Base-by-base conservation (phyloP, 2,797 vertebrate genomes). In the Peromyscus nudipes region DNA sequence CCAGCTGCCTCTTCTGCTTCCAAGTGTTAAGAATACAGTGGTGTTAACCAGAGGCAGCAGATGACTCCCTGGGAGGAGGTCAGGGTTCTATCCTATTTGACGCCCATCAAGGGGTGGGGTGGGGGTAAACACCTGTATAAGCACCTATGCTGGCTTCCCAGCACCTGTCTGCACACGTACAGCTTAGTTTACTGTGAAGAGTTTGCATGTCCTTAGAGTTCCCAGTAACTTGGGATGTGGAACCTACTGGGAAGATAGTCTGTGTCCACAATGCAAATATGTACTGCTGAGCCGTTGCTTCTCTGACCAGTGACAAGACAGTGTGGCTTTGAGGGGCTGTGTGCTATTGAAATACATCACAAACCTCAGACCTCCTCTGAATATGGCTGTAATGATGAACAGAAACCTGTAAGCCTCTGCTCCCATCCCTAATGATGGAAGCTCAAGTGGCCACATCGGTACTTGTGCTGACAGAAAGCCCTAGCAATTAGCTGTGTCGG, bases 131-230 rank as follows among this genome's bases (percentile, higher is more conserved):
- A 2, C n/a, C 21, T 49, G 1, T 52, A 25, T n/a, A n/a, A 55
- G 19, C 4, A 5, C 69, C 77, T 0, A 5, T 19, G 5, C 1
- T 1, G 79, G 2, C 25, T 10, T n/a, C 49, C 71, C 14, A 0
- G 17, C n/a, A 29, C 40, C 64, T 31, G 19, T 62, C 75, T 91
- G n/a, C 67, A 83, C 23, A 19, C 37, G 31, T 0, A 1, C 0
- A 34, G 55, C 34, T 76, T 40, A 23, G 49, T 62, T 29, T n/a
- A 34, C 40, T 12, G 4, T 43, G 29, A 37, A 65, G 12, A 65
- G 27, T 55, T 37, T 49, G 40, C 60, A 29, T 67, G 40, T 43
- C 60, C 55, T 52, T 46, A 4, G 25, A 69, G 81, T 55, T 76
- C 79, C 95, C 31, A 27, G 64, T 9, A 73, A 79, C 85, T 21